phyloP scores from a whole-genome alignment of 1,140 invertebrate species.

The Pogonomyrmex californicus region DNA sequence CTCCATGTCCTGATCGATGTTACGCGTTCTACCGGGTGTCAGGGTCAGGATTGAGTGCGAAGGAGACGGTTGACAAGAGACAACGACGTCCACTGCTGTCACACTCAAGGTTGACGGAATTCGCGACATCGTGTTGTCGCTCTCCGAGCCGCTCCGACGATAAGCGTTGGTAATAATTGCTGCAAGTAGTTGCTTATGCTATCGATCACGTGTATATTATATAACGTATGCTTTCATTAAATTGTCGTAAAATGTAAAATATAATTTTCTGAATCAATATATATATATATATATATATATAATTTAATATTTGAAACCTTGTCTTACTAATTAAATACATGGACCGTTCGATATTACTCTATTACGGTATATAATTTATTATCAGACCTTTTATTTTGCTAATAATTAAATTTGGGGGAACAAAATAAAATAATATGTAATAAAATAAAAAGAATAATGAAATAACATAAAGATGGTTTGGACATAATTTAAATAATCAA shows the following conservation, averaged over 20 bases:
- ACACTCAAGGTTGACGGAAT: constrained; percentile 87
- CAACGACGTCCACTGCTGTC: constrained; percentile 85
- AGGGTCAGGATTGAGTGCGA: constrained; percentile 89
- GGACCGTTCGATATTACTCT: not conserved
- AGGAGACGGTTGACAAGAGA: constrained; percentile 86
- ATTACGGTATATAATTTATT: not conserved
- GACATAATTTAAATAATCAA: too few species aligned
- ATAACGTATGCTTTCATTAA: not conserved
- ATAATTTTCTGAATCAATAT: not conserved
- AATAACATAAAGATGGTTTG: too few species aligned
- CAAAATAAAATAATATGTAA: not conserved
- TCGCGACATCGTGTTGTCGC: constrained; percentile 82
- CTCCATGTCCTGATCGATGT: constrained; percentile 95
- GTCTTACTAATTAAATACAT: not conserved
- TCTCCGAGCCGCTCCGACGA: constrained; percentile 78
- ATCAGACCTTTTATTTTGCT: not conserved
- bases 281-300: not conserved
- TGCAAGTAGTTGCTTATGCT: constrained; percentile 65
- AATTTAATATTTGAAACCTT: constrained; percentile 5
- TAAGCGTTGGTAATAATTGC: constrained; percentile 79
- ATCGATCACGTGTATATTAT: not conserved
- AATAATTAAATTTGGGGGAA: not conserved
- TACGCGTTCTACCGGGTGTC: constrained; percentile 91
- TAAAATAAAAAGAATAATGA: too few species aligned
- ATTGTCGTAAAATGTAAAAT: not conserved